These are phyloP conservation scores for Pseudotriccus pelzelni DNA, from an alignment of 2,797 vertebrate genomes.

Conservation along the genomic window DNA sequence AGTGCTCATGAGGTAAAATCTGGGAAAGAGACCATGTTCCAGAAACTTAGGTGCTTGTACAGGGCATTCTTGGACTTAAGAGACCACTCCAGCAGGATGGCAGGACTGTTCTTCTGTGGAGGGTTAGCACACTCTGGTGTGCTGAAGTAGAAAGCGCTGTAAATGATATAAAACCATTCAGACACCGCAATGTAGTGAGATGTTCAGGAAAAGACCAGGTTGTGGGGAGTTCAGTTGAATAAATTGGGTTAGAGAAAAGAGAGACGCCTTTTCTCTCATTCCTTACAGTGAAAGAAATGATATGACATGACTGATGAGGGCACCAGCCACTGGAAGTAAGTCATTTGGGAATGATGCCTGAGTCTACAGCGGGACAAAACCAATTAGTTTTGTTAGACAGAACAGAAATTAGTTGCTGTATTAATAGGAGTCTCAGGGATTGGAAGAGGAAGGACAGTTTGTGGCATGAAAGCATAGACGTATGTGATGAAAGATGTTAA, in stretches of 20 bases:
- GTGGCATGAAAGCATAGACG: not conserved
- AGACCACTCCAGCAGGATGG: not conserved
- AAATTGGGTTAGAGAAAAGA: not conserved
- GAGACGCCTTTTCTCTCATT: not conserved
- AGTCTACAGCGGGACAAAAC: not conserved
- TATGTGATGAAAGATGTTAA: not conserved
- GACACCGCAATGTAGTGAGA: rapidly evolving
- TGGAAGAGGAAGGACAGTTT: not conserved
- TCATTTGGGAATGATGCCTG: not conserved
- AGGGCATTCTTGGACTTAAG: not conserved
- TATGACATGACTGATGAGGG: rapidly evolving
- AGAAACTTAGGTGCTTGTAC: not conserved
- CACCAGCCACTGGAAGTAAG: not conserved
- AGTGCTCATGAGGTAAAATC: not conserved
- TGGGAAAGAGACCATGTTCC: not conserved
- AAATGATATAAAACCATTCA: not conserved
- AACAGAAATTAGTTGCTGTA: not conserved
- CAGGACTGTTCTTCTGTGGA: not conserved
- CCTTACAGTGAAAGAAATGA: not conserved
- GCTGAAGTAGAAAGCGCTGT: not conserved
- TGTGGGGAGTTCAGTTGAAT: not conserved
- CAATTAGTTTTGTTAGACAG: too few relatives aligned
- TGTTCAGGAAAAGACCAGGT: not conserved
- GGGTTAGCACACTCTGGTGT: not conserved
- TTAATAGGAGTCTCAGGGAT: not conserved